Evolutionary conservation across 2,113 vertebrate species (phyloP).

Genomic region (Apaloderma vittatum): DNA sequence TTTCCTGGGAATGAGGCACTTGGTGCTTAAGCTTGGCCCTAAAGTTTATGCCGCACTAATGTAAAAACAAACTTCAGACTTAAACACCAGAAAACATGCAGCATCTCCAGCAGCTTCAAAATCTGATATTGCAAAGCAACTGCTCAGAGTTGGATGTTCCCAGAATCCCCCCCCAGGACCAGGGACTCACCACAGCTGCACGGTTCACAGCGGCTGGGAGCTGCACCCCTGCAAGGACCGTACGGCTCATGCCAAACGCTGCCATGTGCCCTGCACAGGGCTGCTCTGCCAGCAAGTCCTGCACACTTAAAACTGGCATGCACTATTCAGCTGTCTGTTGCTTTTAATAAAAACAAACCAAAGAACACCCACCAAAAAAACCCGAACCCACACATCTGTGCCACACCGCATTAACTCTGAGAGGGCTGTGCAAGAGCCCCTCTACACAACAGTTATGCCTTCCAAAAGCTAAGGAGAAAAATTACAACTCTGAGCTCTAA

Average conservation of each 20-base stretch:
- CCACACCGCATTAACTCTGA: not conserved
- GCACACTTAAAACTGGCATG: not conserved
- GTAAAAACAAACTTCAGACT: not conserved
- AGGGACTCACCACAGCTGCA: not conserved
- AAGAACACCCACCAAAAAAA: no score
- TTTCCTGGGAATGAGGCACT: fast-evolving
- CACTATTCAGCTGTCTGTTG: not conserved
- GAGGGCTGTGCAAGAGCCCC: not conserved
- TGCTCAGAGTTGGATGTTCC: not conserved
- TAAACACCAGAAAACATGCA: not conserved
- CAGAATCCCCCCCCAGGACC: fast-evolving
- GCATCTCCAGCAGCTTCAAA: not conserved
- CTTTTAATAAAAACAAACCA: not conserved
- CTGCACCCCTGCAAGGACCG: not conserved
- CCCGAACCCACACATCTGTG: not conserved
- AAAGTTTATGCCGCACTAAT: not conserved
- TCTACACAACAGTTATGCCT: not conserved
- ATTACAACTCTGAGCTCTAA: not conserved
- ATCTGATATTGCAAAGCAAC: not conserved
- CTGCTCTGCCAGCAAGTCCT: not conserved
- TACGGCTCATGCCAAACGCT: not conserved
- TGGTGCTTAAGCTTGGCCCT: not conserved
- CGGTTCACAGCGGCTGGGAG: not conserved
- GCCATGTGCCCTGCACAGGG: not conserved
- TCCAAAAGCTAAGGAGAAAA: not conserved